Percentiles rank a stretch among this genome's conserved stretches.
These are phyloP conservation scores for Gila robusta DNA, from an alignment of 2,797 vertebrate species.

Conservation along the genomic window DNA sequence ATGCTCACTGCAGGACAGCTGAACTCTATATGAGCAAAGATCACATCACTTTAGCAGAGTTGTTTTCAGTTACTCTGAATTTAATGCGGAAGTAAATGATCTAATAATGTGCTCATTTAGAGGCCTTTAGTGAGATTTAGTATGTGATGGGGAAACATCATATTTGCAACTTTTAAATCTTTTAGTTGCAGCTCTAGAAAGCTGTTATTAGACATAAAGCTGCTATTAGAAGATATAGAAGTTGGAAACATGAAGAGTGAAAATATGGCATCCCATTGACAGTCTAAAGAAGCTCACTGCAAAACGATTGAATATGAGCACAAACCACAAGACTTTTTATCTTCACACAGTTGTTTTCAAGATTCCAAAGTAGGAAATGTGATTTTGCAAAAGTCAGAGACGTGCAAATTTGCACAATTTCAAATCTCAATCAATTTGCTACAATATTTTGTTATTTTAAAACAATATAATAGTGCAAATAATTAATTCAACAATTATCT, in stretches of 20 bases:
- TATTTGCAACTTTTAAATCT: background rate
- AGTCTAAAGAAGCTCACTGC: background rate
- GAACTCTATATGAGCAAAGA: background rate
- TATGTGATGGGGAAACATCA: background rate
- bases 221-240: constrained; percentile 3
- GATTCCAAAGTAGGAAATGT: background rate
- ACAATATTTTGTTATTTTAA: too few relatives aligned
- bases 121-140: background rate
- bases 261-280: constrained; percentile 10
- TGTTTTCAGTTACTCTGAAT: background rate
- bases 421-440: too few relatives aligned
- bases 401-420: background rate
- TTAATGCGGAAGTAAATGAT: background rate
- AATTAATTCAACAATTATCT: background rate
- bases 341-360: background rate
- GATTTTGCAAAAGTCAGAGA: background rate
- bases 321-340: background rate
- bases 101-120: background rate
- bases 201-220: background rate
- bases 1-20: constrained; percentile 6
- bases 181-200: background rate
- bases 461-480: background rate
- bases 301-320: background rate
- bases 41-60: too few relatives aligned
- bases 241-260: background rate